phyloP scores from a whole-genome alignment of 2,113 vertebrate species.

The Amazona vittata region DNA sequence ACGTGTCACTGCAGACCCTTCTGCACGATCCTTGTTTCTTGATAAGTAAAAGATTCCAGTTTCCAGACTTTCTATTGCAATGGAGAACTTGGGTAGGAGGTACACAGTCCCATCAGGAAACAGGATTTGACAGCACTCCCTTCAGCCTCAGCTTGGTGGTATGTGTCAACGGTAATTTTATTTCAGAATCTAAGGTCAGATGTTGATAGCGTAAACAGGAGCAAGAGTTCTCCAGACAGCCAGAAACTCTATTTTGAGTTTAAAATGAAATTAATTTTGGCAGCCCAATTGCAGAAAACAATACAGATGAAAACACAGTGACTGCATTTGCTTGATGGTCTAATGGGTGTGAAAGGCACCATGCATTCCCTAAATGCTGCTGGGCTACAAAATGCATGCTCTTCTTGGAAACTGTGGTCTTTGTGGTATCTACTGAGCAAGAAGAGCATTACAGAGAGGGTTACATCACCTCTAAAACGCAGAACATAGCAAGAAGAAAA shows the following conservation, averaged over 20 bases:
- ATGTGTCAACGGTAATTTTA: neutral
- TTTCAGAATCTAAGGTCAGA: neutral
- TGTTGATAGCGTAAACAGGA: neutral
- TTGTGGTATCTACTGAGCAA: neutral
- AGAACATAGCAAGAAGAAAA: neutral
- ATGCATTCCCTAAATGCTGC: neutral
- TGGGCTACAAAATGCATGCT: neutral
- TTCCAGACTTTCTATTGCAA: neutral
- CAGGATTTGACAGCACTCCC: neutral
- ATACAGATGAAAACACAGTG: neutral
- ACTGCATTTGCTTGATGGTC: neutral
- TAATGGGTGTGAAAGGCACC: neutral
- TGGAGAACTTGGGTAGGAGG: neutral
- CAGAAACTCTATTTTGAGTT: neutral
- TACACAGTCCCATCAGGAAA: neutral
- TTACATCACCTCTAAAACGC: constrained; percentile 46
- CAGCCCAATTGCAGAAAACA: neutral
- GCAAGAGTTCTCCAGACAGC: neutral
- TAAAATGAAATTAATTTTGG: neutral
- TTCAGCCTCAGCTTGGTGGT: neutral
- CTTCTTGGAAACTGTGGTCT: constrained; percentile 39
- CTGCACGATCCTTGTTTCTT: neutral
- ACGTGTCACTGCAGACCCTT: neutral
- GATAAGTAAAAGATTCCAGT: neutral
- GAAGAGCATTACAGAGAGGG: neutral